Percentiles rank a stretch among this genome's conserved stretches.
Conservation (phyloP, 2,797 vertebrate species). For the Sebastes itinus region DNA sequence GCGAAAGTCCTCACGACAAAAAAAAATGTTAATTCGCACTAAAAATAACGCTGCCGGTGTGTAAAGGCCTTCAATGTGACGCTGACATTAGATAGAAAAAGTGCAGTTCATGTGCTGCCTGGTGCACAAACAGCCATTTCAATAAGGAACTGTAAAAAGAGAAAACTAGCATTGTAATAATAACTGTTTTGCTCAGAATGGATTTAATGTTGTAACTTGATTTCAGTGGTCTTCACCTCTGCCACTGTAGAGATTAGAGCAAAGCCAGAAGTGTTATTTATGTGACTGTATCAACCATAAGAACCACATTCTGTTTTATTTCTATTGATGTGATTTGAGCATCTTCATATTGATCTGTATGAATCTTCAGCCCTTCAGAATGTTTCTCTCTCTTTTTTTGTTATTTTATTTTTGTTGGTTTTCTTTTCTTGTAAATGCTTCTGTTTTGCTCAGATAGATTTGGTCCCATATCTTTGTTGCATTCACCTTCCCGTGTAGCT, state of each 20-base stretch:
- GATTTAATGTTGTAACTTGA: not conserved
- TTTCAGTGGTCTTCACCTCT: not conserved
- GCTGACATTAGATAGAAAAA: not conserved
- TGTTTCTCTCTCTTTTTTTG: not conserved
- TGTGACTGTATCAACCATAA: slow-evolving; percentile 6
- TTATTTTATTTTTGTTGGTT: not conserved
- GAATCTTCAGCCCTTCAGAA: not conserved
- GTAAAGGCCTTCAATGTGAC: not conserved
- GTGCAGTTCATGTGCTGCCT: not conserved
- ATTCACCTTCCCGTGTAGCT: not conserved
- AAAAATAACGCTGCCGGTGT: not conserved
- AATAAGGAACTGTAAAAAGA: slow-evolving; percentile 9
- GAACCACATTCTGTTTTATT: not conserved
- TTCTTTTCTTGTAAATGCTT: slow-evolving; percentile 15
- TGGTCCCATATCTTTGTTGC: slow-evolving; percentile 5
- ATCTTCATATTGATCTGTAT: not conserved
- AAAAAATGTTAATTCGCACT: not conserved
- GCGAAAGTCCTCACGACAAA: not conserved
- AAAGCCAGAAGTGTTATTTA: slow-evolving; percentile 30
- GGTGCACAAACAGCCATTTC: not conserved
- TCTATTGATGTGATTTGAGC: not conserved
- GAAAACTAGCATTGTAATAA: not conserved
- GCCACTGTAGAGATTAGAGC: not conserved
- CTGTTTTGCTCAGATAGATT: slow-evolving; percentile 4
- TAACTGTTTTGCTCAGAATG: not conserved